Evolutionary conservation across 2,888 invertebrate species (phyloP).

Genomic region (Aphodius granarius): DNA sequence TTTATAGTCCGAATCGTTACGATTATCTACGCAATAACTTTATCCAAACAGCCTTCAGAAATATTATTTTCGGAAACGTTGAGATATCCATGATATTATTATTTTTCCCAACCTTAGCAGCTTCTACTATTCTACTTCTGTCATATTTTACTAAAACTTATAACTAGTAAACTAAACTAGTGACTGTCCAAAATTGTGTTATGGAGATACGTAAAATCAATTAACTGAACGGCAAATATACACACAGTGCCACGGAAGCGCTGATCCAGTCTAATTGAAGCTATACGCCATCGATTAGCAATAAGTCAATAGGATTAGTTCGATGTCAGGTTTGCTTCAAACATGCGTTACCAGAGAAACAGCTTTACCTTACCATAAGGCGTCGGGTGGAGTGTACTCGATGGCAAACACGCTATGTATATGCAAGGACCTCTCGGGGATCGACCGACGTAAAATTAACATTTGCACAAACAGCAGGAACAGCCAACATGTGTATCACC

Average conservation of each 20-base stretch:
- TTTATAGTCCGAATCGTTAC: slow-evolving; percentile 12
- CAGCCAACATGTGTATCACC: background rate
- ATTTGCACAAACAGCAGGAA: background rate
- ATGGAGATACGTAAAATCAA: no score
- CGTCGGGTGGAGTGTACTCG: background rate
- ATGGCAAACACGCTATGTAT: background rate
- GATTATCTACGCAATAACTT: slow-evolving; percentile 13
- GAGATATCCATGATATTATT: background rate
- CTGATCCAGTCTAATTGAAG: background rate
- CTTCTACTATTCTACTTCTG: no score
- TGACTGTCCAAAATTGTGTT: no score
- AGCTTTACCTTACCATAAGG: background rate
- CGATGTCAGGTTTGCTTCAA: background rate
- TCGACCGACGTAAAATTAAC: background rate
- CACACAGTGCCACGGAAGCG: background rate
- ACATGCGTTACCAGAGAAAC: background rate
- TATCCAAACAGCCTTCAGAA: background rate
- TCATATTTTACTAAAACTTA: no score
- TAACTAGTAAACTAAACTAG: no score
- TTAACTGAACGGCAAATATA: background rate
- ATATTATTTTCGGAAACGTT: slow-evolving; percentile 9
- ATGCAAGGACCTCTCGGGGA: background rate
- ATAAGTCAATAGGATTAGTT: background rate
- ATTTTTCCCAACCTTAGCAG: background rate
- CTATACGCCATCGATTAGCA: background rate